Evolutionary conservation across 2,797 vertebrate genomes (phyloP), one percentile per base, ranked within the genome.

Genomic region (Hypotaenidia okinawae): DNA sequence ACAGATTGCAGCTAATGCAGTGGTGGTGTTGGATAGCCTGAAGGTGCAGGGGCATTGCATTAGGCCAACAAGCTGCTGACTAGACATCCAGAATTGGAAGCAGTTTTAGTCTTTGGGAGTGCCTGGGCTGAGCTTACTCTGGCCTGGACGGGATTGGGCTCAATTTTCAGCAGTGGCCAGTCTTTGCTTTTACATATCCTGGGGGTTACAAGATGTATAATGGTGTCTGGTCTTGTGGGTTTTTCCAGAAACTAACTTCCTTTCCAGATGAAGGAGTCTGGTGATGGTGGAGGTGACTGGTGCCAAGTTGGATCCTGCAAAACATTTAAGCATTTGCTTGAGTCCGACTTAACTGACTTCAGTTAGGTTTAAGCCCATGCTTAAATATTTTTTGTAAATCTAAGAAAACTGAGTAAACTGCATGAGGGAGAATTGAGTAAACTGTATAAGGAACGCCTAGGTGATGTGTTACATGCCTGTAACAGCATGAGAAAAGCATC

Each of bases 1-100:
- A 83, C 77, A 92, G 95, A 96, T 90, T 95, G 84, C 80, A 69
- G 37, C 72, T 93, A 89, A 94, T 81, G 86, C 41, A 89, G 88
- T 8, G 80, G 61, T 37, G 37, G 37, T 37, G 57, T 81, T 90
- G 59, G 69, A 9, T 93, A 66, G 45, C 93, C 73, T 33, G 19
- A 74, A 93, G 85, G 75, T 89, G 54, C 45, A 82, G 91, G 94
- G 54, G 54, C 61, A 84, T 84, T 88, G 54, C 87, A 66, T 95
- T 85, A 95, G 83, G 54, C 66, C 91, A 87, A 22, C 62, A 80
- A 91, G 74, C 87, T 94, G 89, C 86, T 94, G 80, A 77, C 55
- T 91, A 23, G 69, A n/a, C 51, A 33, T 55, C 10, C 69, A 25
- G 39, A 37, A 94, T 85, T 86, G 85, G 70, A 94, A 94, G 84